Conservation (phyloP, 1,140 invertebrate genomes). For the Nymphalis io region DNA sequence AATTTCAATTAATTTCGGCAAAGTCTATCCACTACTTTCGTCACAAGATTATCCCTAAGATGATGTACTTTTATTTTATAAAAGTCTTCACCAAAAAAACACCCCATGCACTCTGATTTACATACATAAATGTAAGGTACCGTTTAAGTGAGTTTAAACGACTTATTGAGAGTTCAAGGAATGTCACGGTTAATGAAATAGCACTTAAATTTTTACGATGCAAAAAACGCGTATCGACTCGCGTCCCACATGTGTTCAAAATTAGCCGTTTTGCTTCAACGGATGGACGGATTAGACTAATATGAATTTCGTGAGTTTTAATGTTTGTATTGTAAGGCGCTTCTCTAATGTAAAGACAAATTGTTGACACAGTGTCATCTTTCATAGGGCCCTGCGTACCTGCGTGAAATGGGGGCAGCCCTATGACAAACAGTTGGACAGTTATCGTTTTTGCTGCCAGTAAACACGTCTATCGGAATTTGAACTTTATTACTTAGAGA, state of each 20-base stretch:
- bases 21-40: no score
- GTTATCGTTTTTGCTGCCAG: constrained; percentile 12
- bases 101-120: no score
- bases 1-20: no score
- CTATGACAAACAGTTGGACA: constrained; percentile 42
- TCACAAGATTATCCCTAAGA: no score
- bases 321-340: constrained; percentile 71
- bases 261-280: constrained; percentile 62
- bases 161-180: constrained; percentile 32
- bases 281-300: constrained; percentile 75
- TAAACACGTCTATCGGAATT: constrained; percentile 35
- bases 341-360: constrained; percentile 66
- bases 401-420: constrained; percentile 52
- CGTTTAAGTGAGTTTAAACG: constrained; percentile 7
- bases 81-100: no score
- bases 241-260: constrained; percentile 65
- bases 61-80: no score
- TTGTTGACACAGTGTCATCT: constrained; percentile 76
- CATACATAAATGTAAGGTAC: no score
- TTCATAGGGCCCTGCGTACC: constrained; percentile 62
- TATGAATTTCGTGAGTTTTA: constrained; percentile 75
- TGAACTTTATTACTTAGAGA: constrained; percentile 45
- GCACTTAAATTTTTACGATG: constrained; percentile 68
- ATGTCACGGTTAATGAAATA: constrained; percentile 73
- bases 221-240: constrained; percentile 62